Base-by-base conservation (phyloP, 2,113 vertebrate genomes). In the Nothoprocta pentlandii region DNA sequence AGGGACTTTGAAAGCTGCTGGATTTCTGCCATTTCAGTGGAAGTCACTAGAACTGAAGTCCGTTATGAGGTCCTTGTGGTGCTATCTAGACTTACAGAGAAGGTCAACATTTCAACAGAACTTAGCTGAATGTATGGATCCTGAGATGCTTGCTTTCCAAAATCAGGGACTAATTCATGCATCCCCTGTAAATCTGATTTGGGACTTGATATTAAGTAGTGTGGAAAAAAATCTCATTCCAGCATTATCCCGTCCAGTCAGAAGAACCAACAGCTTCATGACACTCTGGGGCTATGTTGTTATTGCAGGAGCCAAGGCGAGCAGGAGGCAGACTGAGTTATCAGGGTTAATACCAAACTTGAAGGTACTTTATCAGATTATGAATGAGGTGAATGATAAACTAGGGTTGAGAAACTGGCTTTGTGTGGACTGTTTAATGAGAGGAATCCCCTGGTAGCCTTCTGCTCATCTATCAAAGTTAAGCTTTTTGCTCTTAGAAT, bases 321-420 rank as follows among this genome's bases (percentile, higher is more conserved):
- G 76, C 28, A 49, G 39, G 51, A 28, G 75, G 47, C 11, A 81
- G 62, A 66, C 67, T 64, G 87, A 78, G 39, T 92, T 93, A 59
- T 42, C 82, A 19, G 39, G 83, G 70, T 88, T 87, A 67, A 34
- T 32, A n/a, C 51, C 12, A 51, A 75, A 81, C 51, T 84, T 7
- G n/a, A 94, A 87, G 70, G 46, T 90, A 25, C 53, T 91, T 92
- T 80, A 83, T 95, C 80, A 76, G 62, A 63, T 80, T 78, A 64
- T 49, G 67, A 85, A 71, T 36, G 51, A 92, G 80, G 80, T 89
- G 41, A 95, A 87, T 89, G 85, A 92, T 90, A 88, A 87, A 41
- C 46, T 67, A 21, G 19, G 10, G 8, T 44, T 73, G 66, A 67
- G 66, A 59, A 87, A 10, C 42, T 82, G 59, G 4, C 69, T 84